These are phyloP conservation scores for Bergia sp. DNA, from an alignment of 92 coral and sea anemone genomes.

Conservation along the genomic window DNA sequence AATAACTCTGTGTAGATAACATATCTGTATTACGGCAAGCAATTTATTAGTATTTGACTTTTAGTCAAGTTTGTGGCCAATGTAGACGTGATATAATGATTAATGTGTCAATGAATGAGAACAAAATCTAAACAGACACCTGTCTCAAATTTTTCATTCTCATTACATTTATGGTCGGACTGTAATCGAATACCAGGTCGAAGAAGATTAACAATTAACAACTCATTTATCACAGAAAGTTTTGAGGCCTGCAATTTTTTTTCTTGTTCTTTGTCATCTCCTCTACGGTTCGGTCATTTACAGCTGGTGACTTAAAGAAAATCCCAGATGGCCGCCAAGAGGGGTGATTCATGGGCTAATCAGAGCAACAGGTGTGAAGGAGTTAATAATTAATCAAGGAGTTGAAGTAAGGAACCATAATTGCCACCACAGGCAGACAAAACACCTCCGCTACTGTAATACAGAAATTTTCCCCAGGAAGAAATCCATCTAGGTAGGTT, in stretches of 20 bases:
- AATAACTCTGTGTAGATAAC: too few relatives aligned
- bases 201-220: not conserved
- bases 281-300: constrained; percentile 15
- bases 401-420: constrained; percentile 36
- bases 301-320: constrained; percentile 14
- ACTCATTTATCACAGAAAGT: not conserved
- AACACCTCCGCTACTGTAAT: not conserved
- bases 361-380: constrained; percentile 14
- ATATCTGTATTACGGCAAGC: not conserved
- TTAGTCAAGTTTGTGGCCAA: not conserved
- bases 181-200: not conserved
- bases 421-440: constrained; percentile 20
- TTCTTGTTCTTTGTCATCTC: not conserved
- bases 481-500: constrained; percentile 8
- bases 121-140: not conserved
- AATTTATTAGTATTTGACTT: not conserved
- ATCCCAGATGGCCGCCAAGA: not conserved
- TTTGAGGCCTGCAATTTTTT: not conserved
- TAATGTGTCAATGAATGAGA: not conserved
- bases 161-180: not conserved
- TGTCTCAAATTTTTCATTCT: not conserved
- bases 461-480: not conserved
- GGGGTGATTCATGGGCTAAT: constrained; percentile 8
- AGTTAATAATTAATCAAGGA: constrained; percentile 23
- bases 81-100: not conserved